Evolutionary conservation across 2,797 vertebrate species (phyloP), one percentile per base, ranked within the genome.

Genomic region (Pipistrellus nathusii): DNA sequence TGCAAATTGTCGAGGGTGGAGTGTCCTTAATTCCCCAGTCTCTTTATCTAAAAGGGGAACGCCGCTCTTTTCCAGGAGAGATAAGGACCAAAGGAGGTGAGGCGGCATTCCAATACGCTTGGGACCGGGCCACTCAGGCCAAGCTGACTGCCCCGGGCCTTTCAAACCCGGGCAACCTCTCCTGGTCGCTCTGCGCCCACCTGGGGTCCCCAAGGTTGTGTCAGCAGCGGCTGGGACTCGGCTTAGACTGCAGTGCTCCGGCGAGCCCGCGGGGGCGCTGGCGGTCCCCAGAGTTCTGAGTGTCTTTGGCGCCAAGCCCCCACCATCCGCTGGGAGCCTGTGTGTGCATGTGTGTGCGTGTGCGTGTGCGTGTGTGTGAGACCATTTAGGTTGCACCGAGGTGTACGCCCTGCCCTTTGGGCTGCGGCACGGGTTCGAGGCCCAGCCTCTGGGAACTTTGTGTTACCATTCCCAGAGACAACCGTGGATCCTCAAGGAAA

Each of bases 21-120:
- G 23, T n/a, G 85, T 77, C 35, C 78, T 78, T 89, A 89, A 93
- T 78, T 91, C 13, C 25, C 73, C 38, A 55, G 23, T 51, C 21
- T 25, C 30, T 68, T 92, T 85, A 80, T 25, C 35, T 73, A 41
- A 38, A 44, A 64, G 23, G 44, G 38, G 48, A 20, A 48, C 2
- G 30, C 85, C 6, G 12, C 51, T 71, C 55, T 57, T 12, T 46
- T 86, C 20, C 20, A 1, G 14, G 3, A 64, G 57, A 46, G 71
- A 48, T 76, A 51, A 90, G 38, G 41, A 71, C 53, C 17, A 2
- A 13, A 18, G 11, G 3, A 32, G 48, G 2, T 5, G 53, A 35
- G 64, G 17, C 17, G 15, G 30, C n/a, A 88, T 75, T 66, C 57
- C 53, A 38, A 38, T 15, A 46, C 5, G n/a, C 44, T 30, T 72